Conservation (phyloP, 2,113 vertebrate species). For the Phylloscopus trochilus region DNA sequence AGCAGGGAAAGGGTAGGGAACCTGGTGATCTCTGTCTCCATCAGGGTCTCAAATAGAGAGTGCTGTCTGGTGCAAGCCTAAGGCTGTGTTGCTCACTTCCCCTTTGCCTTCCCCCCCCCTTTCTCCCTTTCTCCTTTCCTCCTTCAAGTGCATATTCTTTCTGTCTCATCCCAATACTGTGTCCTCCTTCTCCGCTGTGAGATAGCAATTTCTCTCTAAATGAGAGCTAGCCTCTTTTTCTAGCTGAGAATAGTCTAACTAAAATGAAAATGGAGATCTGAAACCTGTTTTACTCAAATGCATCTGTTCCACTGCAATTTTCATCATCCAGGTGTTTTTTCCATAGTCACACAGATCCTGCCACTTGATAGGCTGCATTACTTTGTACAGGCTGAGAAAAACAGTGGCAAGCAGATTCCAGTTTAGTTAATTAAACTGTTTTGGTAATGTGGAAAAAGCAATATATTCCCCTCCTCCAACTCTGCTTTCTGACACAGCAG, state of each 20-base stretch:
- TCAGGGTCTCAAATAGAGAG: background rate
- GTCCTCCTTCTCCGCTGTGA: background rate
- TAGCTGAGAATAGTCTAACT: background rate
- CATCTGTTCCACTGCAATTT: background rate
- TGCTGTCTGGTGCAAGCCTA: background rate
- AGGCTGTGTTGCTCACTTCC: background rate
- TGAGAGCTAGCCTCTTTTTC: background rate
- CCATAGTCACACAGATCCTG: background rate
- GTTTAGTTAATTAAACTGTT: background rate
- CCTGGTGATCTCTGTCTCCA: background rate
- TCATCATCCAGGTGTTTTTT: background rate
- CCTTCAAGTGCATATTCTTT: background rate
- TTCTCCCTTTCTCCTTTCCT: background rate
- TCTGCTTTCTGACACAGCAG: background rate
- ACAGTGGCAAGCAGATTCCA: background rate
- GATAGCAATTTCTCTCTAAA: background rate
- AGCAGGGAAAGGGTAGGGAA: background rate
- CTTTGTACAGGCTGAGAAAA: background rate
- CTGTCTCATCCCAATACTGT: background rate
- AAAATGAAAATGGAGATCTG: background rate
- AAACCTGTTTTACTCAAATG: background rate
- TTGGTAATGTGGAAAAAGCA: background rate
- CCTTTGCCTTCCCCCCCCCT: background rate
- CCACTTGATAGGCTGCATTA: background rate
- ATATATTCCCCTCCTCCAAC: background rate